These are phyloP conservation scores for Tylochromis polylepis DNA, from an alignment of 2,113 vertebrate species.

Conservation along the genomic window DNA sequence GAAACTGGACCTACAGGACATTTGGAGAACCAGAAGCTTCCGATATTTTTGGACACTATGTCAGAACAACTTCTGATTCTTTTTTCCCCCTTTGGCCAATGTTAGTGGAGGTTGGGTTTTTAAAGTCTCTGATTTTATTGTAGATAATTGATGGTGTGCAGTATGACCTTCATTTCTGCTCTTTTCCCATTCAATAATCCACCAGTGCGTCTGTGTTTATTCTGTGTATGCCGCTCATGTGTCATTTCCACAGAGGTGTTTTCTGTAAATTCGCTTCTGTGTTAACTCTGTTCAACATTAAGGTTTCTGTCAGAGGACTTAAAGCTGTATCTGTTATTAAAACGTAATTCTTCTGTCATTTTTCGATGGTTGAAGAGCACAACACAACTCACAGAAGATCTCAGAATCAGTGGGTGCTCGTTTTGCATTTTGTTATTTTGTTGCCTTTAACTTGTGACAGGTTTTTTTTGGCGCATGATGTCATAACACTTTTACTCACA, in stretches of 20 bases:
- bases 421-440: neutral
- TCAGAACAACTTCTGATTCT: too few species aligned
- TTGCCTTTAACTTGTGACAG: neutral
- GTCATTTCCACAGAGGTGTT: neutral
- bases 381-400: neutral
- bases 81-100: neutral
- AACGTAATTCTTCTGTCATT: neutral
- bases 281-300: neutral
- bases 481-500: fast-evolving
- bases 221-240: fast-evolving
- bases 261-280: neutral
- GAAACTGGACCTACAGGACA: too few species aligned
- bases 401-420: fast-evolving
- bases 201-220: neutral
- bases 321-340: neutral
- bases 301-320: neutral
- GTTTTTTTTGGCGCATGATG: fast-evolving
- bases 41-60: too few species aligned
- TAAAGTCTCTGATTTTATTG: neutral
- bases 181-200: neutral
- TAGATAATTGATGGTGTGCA: neutral
- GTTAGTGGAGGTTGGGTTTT: neutral
- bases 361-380: neutral
- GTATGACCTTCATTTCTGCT: neutral
- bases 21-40: too few species aligned